These are phyloP conservation scores for Ectemnius cavifrons DNA, from an alignment of 2,888 invertebrate species.

Conservation along the genomic window DNA sequence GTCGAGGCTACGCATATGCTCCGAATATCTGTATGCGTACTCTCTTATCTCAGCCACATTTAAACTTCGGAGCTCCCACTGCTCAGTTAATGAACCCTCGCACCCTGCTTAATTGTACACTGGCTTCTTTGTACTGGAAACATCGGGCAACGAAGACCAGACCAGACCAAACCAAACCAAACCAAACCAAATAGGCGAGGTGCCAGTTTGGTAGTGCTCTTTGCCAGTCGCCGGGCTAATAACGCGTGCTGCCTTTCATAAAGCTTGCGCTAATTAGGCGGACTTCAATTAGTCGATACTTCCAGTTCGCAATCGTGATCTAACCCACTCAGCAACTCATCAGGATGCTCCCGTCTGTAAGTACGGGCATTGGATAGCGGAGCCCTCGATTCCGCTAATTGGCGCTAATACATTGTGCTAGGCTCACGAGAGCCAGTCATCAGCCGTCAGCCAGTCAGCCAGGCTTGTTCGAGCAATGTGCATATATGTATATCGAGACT, in stretches of 20 bases:
- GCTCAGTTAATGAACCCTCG: slow-evolving; percentile 48
- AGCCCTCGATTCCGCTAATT: slow-evolving; percentile 37
- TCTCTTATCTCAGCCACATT: slow-evolving; percentile 27
- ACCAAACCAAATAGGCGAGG: neutral
- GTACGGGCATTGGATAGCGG: neutral
- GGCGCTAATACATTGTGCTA: slow-evolving; percentile 51
- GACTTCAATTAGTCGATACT: neutral
- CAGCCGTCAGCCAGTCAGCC: too few relatives aligned
- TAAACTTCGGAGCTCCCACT: slow-evolving; percentile 42
- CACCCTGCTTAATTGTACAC: slow-evolving; percentile 54
- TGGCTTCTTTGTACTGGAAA: slow-evolving; percentile 25
- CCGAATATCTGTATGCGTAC: neutral
- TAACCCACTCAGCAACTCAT: neutral
- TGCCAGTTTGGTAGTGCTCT: neutral
- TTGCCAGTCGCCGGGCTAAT: neutral
- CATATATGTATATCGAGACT: slow-evolving; percentile 23
- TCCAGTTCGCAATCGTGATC: neutral
- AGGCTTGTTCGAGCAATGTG: slow-evolving; percentile 41
- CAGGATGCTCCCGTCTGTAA: slow-evolving; percentile 26
- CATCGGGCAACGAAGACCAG: neutral
- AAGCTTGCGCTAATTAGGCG: neutral
- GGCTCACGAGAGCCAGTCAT: too few relatives aligned
- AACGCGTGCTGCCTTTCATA: neutral
- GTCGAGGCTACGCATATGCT: too few relatives aligned
- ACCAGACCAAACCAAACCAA: neutral